Evolutionary conservation across 2,888 invertebrate genomes (phyloP).

Genomic region (Allygus modestus): DNA sequence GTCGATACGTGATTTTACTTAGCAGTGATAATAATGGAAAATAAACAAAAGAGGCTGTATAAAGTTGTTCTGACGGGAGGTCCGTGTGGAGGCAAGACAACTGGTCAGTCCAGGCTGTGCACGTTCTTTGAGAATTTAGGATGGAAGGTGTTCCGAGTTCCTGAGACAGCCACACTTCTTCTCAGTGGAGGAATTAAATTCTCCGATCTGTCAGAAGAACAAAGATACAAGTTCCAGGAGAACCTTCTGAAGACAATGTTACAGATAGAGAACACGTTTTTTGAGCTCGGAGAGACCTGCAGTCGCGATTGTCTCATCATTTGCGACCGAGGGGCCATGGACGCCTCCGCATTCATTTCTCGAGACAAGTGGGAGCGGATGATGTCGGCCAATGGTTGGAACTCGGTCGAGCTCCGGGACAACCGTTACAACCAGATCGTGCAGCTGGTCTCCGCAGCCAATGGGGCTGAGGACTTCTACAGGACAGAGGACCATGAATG

Average conservation of each 20-base stretch:
- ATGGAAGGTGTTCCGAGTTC: slow-evolving; percentile 99
- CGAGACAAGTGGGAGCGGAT: slow-evolving; percentile 94
- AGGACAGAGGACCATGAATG: slow-evolving; percentile 98
- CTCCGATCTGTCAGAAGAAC: slow-evolving; percentile 92
- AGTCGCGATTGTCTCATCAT: slow-evolving; percentile 96
- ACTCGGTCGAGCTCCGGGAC: slow-evolving; percentile 94
- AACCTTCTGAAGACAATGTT: slow-evolving; percentile 98
- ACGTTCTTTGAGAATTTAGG: slow-evolving; percentile 99
- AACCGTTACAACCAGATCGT: slow-evolving; percentile 98
- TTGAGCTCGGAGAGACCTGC: slow-evolving; percentile 87
- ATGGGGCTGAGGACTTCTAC: slow-evolving; percentile 99
- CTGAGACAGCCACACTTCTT: slow-evolving; percentile 98
- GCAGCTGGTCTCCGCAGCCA: slow-evolving; percentile 98
- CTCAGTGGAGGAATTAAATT: slow-evolving; percentile 98
- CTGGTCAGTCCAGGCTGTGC: slow-evolving; percentile 95
- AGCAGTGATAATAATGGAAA: slow-evolving; percentile 72
- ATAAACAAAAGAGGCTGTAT: slow-evolving; percentile 83
- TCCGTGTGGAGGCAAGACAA: slow-evolving; percentile 99
- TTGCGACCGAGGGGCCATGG: slow-evolving; percentile 99
- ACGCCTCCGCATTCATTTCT: slow-evolving; percentile 96
- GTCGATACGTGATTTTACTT: slow-evolving; percentile 11
- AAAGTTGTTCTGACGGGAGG: slow-evolving; percentile 94
- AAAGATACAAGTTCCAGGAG: slow-evolving; percentile 97
- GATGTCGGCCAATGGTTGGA: slow-evolving; percentile 91
- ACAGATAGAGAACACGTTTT: slow-evolving; percentile 97